Conservation (phyloP, 2,888 invertebrate species). For the Pandemis heparana region DNA sequence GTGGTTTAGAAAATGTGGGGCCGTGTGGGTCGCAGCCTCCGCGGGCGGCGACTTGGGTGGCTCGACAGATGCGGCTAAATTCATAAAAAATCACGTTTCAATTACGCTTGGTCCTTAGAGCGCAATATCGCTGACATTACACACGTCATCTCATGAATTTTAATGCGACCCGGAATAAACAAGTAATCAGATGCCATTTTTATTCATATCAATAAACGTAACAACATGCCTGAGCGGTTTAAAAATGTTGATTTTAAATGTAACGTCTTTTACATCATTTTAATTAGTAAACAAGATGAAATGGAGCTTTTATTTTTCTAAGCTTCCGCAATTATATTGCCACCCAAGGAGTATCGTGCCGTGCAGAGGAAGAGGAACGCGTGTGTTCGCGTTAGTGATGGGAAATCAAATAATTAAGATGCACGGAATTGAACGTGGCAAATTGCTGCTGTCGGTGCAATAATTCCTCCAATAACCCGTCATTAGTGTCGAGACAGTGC, state of each 20-base stretch:
- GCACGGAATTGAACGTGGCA: constrained; percentile 61
- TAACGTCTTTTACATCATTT: constrained; percentile 17
- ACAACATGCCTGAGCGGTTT: constrained; percentile 12
- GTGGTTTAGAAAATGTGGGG: constrained; percentile 38
- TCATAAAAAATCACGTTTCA: constrained; percentile 68
- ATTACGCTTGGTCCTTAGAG: constrained; percentile 68
- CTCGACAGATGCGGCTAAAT: constrained; percentile 64
- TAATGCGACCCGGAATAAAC: constrained; percentile 55
- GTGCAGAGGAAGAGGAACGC: constrained; percentile 46
- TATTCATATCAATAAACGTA: constrained; percentile 39
- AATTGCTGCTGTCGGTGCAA: constrained; percentile 71
- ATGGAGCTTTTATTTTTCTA: constrained; percentile 14
- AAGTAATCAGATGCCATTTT: constrained; percentile 41
- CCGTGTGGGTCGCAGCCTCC: constrained; percentile 18
- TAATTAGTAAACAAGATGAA: constrained; percentile 30
- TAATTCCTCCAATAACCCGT: constrained; percentile 70
- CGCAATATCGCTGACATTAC: constrained; percentile 60
- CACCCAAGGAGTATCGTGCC: constrained; percentile 49
- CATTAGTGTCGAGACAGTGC: constrained; percentile 74
- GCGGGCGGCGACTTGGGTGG: constrained; percentile 65
- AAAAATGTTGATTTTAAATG: background rate
- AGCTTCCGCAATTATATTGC: constrained; percentile 26
- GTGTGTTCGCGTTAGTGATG: background rate
- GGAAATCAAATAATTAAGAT: constrained; percentile 51
- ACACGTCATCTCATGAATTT: constrained; percentile 69